Evolutionary conservation across 2,888 invertebrate genomes (phyloP).

Genomic region (Apodemia duryi): DNA sequence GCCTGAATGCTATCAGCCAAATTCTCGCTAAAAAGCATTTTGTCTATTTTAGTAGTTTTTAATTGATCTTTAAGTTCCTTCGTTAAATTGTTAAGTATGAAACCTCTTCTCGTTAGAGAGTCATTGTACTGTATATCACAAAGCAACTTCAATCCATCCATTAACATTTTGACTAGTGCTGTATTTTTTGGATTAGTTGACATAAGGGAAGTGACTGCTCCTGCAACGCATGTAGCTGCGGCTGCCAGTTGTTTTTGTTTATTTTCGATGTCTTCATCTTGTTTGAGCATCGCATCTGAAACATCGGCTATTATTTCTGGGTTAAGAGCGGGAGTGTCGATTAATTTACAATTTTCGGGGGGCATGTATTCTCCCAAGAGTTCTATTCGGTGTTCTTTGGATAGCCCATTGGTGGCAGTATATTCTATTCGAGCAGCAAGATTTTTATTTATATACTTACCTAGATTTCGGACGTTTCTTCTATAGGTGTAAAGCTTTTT

Average conservation of each 20-base stretch:
- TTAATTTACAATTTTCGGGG: conserved; percentile 29
- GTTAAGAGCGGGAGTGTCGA: conserved; percentile 33
- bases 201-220: conserved; percentile 24
- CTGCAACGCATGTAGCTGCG: conserved; percentile 28
- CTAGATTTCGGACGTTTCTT: too few relatives aligned
- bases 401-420: neutral
- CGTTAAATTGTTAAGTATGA: conserved; percentile 16
- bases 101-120: conserved; percentile 11
- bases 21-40: conserved; percentile 22
- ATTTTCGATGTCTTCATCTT: conserved; percentile 32
- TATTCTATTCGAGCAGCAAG: neutral
- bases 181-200: conserved; percentile 17
- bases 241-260: conserved; percentile 33
- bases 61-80: conserved; percentile 24
- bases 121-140: conserved; percentile 24
- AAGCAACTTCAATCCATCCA: conserved; percentile 20
- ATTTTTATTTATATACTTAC: too few relatives aligned
- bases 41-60: conserved; percentile 21
- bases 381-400: conserved; percentile 30
- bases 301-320: conserved; percentile 30
- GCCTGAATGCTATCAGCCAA: conserved; percentile 22
- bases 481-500: too few relatives aligned
- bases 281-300: conserved; percentile 26
- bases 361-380: conserved; percentile 28
- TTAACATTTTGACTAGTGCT: conserved; percentile 11